Percentiles rank a stretch among this genome's conserved stretches.
These are phyloP conservation scores for Asteroscopus sphinx DNA, from an alignment of 2,888 invertebrate genomes.

Conservation along the genomic window DNA sequence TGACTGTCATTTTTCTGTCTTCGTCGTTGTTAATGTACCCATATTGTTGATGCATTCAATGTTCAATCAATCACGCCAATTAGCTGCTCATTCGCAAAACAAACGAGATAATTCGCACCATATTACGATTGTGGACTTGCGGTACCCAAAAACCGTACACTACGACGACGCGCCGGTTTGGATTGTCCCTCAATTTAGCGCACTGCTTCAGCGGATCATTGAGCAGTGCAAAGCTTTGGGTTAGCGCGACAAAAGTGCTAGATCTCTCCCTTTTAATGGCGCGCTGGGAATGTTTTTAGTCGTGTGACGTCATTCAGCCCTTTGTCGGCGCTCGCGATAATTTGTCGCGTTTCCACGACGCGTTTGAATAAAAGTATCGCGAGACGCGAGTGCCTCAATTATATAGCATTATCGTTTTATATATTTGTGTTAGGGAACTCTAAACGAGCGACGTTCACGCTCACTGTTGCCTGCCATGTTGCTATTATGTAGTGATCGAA, in stretches of 20 bases:
- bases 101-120: conserved; percentile 25
- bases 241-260: conserved; percentile 66
- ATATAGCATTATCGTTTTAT: conserved; percentile 49
- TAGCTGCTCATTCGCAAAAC: conserved; percentile 21
- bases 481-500: conserved; percentile 18
- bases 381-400: conserved; percentile 55
- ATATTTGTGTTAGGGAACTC: conserved; percentile 36
- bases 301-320: conserved; percentile 60
- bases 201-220: conserved; percentile 58
- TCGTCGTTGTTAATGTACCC: conserved; percentile 6
- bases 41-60: conserved; percentile 27
- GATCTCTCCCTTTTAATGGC: conserved; percentile 68
- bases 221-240: conserved; percentile 77
- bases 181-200: conserved; percentile 61
- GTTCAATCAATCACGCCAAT: conserved; percentile 47
- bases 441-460: conserved; percentile 32
- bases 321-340: conserved; percentile 58
- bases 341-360: conserved; percentile 59
- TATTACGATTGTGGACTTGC: conserved; percentile 42
- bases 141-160: conserved; percentile 52
- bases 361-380: conserved; percentile 62
- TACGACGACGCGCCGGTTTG: conserved; percentile 31
- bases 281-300: conserved; percentile 74
- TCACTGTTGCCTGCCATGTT: conserved; percentile 23
- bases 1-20: conserved; percentile 3